These are phyloP conservation scores for Euura lappo DNA, from an alignment of 1,140 invertebrate species.

Conservation along the genomic window DNA sequence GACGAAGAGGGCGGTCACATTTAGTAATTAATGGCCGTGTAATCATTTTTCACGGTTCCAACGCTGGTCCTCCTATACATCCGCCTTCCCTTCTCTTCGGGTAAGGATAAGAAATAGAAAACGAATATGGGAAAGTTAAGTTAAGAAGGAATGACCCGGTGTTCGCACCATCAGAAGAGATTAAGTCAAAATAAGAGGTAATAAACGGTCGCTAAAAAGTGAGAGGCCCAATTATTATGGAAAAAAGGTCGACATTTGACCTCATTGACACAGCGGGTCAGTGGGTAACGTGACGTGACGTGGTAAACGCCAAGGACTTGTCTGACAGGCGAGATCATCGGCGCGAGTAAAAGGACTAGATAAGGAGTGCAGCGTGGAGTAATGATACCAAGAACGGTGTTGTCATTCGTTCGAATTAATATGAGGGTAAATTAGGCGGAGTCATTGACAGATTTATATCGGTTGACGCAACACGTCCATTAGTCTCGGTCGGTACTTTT, in stretches of 20 bases:
- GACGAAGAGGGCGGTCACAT: constrained; percentile 12
- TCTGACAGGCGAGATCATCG: neutral
- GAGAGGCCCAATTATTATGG: neutral
- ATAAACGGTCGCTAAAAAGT: too few relatives aligned
- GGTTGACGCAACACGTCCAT: constrained; percentile 5
- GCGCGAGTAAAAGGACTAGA: neutral
- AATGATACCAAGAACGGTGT: neutral
- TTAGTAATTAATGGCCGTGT: constrained; percentile 19
- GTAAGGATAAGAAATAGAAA: too few relatives aligned
- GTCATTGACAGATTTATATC: constrained; percentile 29
- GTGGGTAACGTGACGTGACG: neutral
- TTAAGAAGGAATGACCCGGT: too few relatives aligned
- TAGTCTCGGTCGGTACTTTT: constrained; percentile 12
- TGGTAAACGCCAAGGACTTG: neutral
- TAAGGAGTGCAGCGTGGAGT: neutral
- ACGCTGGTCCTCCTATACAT: neutral
- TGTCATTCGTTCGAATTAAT: neutral
- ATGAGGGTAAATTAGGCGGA: constrained; percentile 21
- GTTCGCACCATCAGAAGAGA: too few relatives aligned
- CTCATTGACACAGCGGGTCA: neutral
- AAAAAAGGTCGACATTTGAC: neutral
- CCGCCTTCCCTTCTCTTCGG: neutral
- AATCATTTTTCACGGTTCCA: constrained; percentile 18
- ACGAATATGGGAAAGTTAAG: too few relatives aligned
- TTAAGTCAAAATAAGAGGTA: too few relatives aligned